Base-by-base conservation (phyloP, 1,140 invertebrate genomes). In the Hypsibius dujardini region DNA sequence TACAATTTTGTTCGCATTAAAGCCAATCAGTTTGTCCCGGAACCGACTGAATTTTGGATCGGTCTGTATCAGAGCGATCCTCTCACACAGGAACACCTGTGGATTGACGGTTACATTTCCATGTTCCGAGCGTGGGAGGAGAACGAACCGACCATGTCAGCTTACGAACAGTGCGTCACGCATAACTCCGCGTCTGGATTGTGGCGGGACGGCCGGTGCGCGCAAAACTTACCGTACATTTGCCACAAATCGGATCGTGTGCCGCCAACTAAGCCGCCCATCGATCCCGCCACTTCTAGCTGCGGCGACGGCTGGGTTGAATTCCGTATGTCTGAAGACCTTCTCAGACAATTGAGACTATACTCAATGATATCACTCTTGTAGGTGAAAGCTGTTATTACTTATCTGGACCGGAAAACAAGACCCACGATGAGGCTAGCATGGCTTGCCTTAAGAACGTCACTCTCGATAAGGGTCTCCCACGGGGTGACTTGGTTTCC, bases 21-120 rank as follows among this genome's bases (percentile, higher is more conserved):
- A 56, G n/a, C 50, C 7, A 56, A n/a, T n/a, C 50, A 56, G n/a
- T 56, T 7, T n/a, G 50, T n/a, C 7, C n/a, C n/a, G n/a, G 50
- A 56, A 56, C 7, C 7, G 7, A 7, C 7, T 7, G n/a, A 7
- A 56, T 56, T 7, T n/a, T 56, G 50, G 50, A 56, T 56, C n/a
- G 50, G 50, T 56, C 50, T 56, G 50, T n/a, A 56, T n/a, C 7
- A 7, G 50, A 56, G 7, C 50, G 50, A 56, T 56, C 7, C n/a
- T 7, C 7, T 56, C 7, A 56, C 50, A n/a, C 50, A n/a, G 7
- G 50, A 56, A n/a, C n/a, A n/a, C 7, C 7, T n/a, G 7, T 56
- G 50, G 50, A n/a, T 56, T 56, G 50, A 56, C 50, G n/a, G n/a
- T n/a, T n/a, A n/a, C n/a, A n/a, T 56, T 7, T 56, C 50, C n/a